Evolutionary conservation across 1,140 invertebrate species (phyloP), one percentile per base, ranked within the genome.

Genomic region (Yoshiicerus persimilis): DNA sequence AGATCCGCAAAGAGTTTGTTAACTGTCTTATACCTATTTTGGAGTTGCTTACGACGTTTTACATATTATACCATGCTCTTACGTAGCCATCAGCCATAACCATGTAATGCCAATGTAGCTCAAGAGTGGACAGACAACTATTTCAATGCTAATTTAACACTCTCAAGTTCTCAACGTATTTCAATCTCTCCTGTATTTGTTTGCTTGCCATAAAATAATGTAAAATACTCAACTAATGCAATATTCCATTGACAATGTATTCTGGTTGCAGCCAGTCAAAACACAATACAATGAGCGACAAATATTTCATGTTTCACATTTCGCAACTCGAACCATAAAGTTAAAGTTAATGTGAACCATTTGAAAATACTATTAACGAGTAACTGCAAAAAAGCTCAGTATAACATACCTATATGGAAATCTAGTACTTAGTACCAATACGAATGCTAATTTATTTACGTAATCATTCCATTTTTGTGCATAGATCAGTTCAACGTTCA

Each of bases 61-160:
- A 80, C 75, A 80, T 38, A 66, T 30, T n/a, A n/a, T 9, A 16
- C 16, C 39, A 41, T 41, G 39, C 39, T 9, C n/a, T 66, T 20
- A 25, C 62, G 62, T 70, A 70, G 64, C 64, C 23, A 27, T 70
- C 27, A 70, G 64, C 8, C 64, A 70, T 30, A 25, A 70, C 64
- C 47, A 56, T 56, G 47, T 56, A 56, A 56, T n/a, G n/a, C n/a
- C n/a, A n/a, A n/a, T 56, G 20, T 56, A 30, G 16, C 25, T 70
- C 66, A 70, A 80, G n/a, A 80, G 75, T 80, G 75, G 75, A 80
- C 75, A 36, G 75, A 80, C 75, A 80, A 80, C 75, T 80, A 80
- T 80, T 80, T 80, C 75, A 80, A 20, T 80, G 75, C 75, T 80
- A 80, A 80, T 80, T 80, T 80, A 80, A 80, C 75, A 80, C 70